Percentiles rank a stretch among this genome's conserved stretches.
Conservation (phyloP, 2,888 invertebrate species). For the Philereme transversata region DNA sequence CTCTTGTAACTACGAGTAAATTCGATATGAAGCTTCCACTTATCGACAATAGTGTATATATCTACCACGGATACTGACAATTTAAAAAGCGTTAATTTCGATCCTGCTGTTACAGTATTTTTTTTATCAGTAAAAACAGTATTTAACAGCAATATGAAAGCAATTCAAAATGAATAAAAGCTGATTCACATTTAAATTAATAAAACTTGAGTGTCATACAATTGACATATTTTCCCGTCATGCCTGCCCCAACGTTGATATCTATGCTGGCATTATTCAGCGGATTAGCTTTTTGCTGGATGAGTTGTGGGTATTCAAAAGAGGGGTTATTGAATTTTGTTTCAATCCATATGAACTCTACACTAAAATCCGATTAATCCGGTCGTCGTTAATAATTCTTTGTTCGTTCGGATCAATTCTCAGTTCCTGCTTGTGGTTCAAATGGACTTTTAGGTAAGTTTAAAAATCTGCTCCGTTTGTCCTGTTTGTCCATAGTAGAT, state of each 20-base stretch:
- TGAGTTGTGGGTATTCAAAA: slow-evolving; percentile 79
- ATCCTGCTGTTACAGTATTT: too few relatives aligned
- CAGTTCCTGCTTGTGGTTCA: too few relatives aligned
- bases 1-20: too few relatives aligned
- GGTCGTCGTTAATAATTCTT: slow-evolving; percentile 2
- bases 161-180: slow-evolving; percentile 5
- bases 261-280: slow-evolving; percentile 80
- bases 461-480: too few relatives aligned
- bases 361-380: slow-evolving; percentile 46
- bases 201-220: slow-evolving; percentile 23
- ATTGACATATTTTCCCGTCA: slow-evolving; percentile 69
- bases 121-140: too few relatives aligned
- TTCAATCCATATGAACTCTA: slow-evolving; percentile 56
- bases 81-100: too few relatives aligned
- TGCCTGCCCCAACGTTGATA: slow-evolving; percentile 74
- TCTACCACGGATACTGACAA: too few relatives aligned
- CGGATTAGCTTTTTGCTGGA: slow-evolving; percentile 80
- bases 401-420: not conserved
- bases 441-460: too few relatives aligned
- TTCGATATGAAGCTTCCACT: too few relatives aligned
- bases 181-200: slow-evolving; percentile 55
- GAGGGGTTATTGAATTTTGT: slow-evolving; percentile 74
- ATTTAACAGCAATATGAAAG: too few relatives aligned
- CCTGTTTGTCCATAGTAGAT: too few relatives aligned
- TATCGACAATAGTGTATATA: too few relatives aligned